These are phyloP conservation scores for Acronicta alni DNA, from an alignment of 2,888 invertebrate genomes.

Conservation along the genomic window DNA sequence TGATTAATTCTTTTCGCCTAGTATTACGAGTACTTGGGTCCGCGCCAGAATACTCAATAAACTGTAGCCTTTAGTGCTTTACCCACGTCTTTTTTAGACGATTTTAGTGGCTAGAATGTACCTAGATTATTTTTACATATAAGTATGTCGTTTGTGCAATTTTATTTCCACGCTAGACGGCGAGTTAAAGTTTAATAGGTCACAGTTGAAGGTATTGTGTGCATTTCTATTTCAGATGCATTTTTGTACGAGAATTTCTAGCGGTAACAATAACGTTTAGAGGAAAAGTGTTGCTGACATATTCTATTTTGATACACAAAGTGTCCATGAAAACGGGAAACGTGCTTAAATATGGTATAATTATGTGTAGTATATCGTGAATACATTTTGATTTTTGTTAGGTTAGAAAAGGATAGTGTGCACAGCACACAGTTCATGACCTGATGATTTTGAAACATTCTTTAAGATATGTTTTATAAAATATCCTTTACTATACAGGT, in stretches of 20 bases:
- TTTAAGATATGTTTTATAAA: too few relatives aligned
- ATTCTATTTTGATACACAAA: background rate
- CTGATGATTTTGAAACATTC: too few relatives aligned
- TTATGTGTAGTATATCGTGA: too few relatives aligned
- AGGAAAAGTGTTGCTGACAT: background rate
- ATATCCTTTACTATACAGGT: too few relatives aligned
- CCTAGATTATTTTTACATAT: conserved; percentile 14
- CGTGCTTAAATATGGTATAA: too few relatives aligned
- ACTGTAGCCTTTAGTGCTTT: conserved; percentile 8
- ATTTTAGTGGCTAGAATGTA: conserved; percentile 1
- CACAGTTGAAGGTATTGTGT: conserved; percentile 57
- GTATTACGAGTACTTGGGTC: conserved; percentile 17
- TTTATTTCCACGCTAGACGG: conserved; percentile 37
- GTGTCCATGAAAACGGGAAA: too few relatives aligned
- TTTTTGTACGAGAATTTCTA: conserved; percentile 38
- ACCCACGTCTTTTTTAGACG: conserved; percentile 6
- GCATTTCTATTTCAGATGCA: conserved; percentile 43
- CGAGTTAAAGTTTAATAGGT: conserved; percentile 69
- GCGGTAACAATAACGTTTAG: conserved; percentile 10
- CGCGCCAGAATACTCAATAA: conserved; percentile 32
- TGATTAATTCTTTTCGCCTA: conserved; percentile 1
- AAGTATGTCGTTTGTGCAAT: conserved; percentile 33
- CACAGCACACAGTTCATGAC: too few relatives aligned
- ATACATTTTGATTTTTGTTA: too few relatives aligned
- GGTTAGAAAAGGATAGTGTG: too few relatives aligned